These are phyloP conservation scores for Anarhynchus alexandrinus DNA, from an alignment of 2,113 vertebrate genomes.

Conservation along the genomic window DNA sequence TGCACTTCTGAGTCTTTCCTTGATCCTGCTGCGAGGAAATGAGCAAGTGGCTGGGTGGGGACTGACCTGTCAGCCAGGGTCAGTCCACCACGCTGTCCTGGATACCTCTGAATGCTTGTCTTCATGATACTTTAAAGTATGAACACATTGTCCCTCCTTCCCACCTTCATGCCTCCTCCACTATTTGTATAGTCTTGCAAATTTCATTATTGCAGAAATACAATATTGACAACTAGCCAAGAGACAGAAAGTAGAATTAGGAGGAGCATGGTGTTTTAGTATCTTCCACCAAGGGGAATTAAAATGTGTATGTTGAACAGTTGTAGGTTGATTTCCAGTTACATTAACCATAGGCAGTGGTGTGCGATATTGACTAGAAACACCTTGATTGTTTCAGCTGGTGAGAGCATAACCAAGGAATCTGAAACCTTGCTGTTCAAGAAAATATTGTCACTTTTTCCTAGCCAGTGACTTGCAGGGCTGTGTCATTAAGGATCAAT, in stretches of 20 bases:
- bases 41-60: neutral
- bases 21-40: neutral
- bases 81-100: neutral
- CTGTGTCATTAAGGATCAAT: neutral
- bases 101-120: neutral
- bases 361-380: neutral
- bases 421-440: neutral
- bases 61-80: neutral
- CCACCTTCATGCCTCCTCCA: neutral
- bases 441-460: neutral
- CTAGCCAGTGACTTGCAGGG: neutral
- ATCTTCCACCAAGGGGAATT: neutral
- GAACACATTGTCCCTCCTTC: neutral
- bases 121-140: neutral
- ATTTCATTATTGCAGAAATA: neutral
- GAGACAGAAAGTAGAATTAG: neutral
- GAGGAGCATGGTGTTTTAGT: neutral
- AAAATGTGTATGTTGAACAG: neutral
- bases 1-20: accelerated
- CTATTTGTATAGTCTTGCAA: neutral
- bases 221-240: neutral
- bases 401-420: neutral
- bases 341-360: neutral
- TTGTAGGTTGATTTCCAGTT: neutral
- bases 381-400: neutral